These are phyloP conservation scores for Tenthredo distinguenda DNA, from an alignment of 2,888 invertebrate species.

Conservation along the genomic window DNA sequence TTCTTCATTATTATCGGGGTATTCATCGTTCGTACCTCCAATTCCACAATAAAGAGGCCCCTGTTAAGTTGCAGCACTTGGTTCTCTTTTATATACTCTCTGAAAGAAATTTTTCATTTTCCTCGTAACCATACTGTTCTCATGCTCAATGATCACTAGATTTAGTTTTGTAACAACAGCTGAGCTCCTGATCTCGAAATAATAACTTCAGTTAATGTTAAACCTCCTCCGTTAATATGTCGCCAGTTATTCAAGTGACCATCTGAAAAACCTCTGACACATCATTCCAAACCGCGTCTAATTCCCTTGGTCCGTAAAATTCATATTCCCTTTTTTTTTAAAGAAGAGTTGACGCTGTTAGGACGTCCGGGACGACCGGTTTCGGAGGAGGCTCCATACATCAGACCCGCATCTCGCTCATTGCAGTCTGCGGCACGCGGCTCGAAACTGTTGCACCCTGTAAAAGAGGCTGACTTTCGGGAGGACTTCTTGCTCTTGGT, in stretches of 20 bases:
- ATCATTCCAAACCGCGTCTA: background rate
- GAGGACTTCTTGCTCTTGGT: constrained; percentile 80
- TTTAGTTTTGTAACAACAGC: background rate
- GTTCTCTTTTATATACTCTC: background rate
- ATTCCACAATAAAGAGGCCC: background rate
- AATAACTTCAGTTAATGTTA: background rate
- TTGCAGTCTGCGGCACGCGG: constrained; percentile 89
- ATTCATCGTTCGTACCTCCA: background rate
- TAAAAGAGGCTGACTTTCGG: constrained; percentile 81
- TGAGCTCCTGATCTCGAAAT: background rate
- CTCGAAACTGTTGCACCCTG: constrained; percentile 79
- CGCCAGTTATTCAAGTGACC: background rate
- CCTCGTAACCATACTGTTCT: background rate
- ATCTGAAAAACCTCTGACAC: background rate
- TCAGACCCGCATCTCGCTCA: constrained; percentile 96
- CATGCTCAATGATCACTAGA: background rate
- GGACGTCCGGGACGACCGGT: constrained; percentile 73
- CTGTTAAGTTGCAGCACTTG: background rate
- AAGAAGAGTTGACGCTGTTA: constrained; percentile 74
- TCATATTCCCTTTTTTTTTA: constrained; percentile 63
- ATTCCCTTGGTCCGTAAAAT: constrained; percentile 14
- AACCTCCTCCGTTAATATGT: constrained; percentile 1
- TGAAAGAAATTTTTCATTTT: background rate
- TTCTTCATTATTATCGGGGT: background rate
- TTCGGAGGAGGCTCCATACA: constrained; percentile 78